Percentiles rank a stretch among this genome's conserved stretches.
phyloP scores from a whole-genome alignment of 2,888 invertebrate genomes.

The Drosophila leonis region DNA sequence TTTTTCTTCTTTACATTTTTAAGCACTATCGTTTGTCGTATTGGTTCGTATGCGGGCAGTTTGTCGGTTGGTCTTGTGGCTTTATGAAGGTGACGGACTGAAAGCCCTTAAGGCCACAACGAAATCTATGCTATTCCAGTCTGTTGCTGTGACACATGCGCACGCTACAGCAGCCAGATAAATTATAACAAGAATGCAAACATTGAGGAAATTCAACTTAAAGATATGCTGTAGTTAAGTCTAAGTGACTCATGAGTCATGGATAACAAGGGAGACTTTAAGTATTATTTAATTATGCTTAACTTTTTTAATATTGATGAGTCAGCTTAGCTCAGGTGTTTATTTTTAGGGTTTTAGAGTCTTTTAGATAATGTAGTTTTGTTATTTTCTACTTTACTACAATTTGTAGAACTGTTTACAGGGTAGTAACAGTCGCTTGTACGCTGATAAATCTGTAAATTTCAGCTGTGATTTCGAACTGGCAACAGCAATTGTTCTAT shows the following conservation, averaged over 20 bases:
- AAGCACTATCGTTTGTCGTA: conserved; percentile 30
- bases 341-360: too few species aligned
- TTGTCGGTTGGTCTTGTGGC: conserved; percentile 44
- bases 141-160: conserved; percentile 9
- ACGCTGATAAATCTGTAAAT: conserved; percentile 54
- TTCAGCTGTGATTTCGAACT: conserved; percentile 45
- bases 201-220: background rate
- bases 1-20: conserved; percentile 10
- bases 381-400: background rate
- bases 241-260: background rate
- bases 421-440: background rate
- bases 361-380: background rate
- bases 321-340: too few species aligned
- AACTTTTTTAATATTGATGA: too few species aligned
- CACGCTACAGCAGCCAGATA: conserved; percentile 15
- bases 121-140: conserved; percentile 30
- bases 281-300: too few species aligned
- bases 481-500: conserved; percentile 57
- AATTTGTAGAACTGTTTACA: background rate
- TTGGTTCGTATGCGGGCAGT: conserved; percentile 51
- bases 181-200: conserved; percentile 11
- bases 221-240: conserved; percentile 3
- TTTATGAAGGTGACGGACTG: conserved; percentile 41
- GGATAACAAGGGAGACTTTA: background rate
- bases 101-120: conserved; percentile 43